Evolutionary conservation across 2,888 invertebrate genomes (phyloP).

Genomic region (Epinotia bilunana): DNA sequence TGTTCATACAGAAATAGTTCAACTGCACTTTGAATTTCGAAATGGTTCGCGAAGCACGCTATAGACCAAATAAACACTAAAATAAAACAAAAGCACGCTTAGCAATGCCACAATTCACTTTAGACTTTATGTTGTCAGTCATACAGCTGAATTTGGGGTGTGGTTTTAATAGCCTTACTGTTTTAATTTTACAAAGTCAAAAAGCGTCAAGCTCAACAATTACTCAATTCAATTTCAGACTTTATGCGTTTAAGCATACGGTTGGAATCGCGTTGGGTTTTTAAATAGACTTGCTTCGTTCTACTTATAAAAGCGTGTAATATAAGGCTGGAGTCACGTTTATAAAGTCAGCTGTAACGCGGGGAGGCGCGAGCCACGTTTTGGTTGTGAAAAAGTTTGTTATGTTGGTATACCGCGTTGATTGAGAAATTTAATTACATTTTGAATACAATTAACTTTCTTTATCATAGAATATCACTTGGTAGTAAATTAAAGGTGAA

Average conservation of each 20-base stretch:
- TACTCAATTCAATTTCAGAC: too few species aligned
- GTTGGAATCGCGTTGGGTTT: not conserved
- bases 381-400: constrained; percentile 35
- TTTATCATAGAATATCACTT: not conserved
- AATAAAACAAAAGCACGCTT: not conserved
- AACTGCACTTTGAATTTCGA: constrained; percentile 28
- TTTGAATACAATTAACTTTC: not conserved
- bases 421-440: constrained; percentile 18
- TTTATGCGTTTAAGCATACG: not conserved
- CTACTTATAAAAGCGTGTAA: not conserved
- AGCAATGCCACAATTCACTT: not conserved
- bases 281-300: not conserved
- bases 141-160: not conserved
- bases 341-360: constrained; percentile 20
- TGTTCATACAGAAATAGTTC: constrained; percentile 27
- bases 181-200: not conserved
- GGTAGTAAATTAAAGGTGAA: not conserved
- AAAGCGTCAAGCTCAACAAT: not conserved
- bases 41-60: constrained; percentile 1
- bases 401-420: constrained; percentile 22
- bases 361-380: constrained; percentile 40
- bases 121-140: not conserved
- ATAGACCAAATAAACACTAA: constrained; percentile 12
- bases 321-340: constrained; percentile 26
- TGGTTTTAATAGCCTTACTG: not conserved